These are phyloP conservation scores for Mantis religiosa DNA, from an alignment of 2,888 invertebrate genomes.

Conservation along the genomic window DNA sequence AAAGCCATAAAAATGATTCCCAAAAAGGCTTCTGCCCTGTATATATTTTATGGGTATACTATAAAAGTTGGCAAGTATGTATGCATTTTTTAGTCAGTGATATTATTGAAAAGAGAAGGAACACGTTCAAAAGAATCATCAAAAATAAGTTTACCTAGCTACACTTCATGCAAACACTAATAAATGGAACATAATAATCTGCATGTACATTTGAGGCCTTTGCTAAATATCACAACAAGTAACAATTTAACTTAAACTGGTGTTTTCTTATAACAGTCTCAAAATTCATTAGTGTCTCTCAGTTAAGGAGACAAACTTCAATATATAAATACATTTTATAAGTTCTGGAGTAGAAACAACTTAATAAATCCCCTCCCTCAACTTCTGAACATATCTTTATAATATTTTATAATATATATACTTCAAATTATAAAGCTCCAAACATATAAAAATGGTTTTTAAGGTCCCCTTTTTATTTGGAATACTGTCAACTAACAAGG, in stretches of 20 bases:
- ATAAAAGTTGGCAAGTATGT: too few relatives aligned
- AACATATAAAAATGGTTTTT: not conserved
- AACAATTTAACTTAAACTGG: not conserved
- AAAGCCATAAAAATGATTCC: too few relatives aligned
- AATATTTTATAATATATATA: not conserved
- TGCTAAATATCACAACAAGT: too few relatives aligned
- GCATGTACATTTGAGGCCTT: not conserved
- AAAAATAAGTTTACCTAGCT: too few relatives aligned
- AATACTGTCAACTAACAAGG: not conserved
- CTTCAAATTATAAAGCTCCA: not conserved
- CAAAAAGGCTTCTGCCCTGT: too few relatives aligned
- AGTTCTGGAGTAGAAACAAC: not conserved
- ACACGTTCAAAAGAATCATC: too few relatives aligned
- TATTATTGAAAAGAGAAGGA: too few relatives aligned
- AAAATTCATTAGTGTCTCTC: not conserved
- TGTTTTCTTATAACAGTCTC: not conserved
- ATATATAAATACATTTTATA: not conserved
- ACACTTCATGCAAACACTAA: too few relatives aligned
- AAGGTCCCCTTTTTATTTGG: not conserved
- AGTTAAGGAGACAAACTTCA: too few relatives aligned
- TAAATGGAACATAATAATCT: not conserved
- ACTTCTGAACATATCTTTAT: not conserved
- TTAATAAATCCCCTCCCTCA: not conserved
- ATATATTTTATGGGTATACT: too few relatives aligned
- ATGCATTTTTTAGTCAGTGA: too few relatives aligned